phyloP scores from a whole-genome alignment of 2,888 invertebrate genomes.

The Incurvaria masculella region DNA sequence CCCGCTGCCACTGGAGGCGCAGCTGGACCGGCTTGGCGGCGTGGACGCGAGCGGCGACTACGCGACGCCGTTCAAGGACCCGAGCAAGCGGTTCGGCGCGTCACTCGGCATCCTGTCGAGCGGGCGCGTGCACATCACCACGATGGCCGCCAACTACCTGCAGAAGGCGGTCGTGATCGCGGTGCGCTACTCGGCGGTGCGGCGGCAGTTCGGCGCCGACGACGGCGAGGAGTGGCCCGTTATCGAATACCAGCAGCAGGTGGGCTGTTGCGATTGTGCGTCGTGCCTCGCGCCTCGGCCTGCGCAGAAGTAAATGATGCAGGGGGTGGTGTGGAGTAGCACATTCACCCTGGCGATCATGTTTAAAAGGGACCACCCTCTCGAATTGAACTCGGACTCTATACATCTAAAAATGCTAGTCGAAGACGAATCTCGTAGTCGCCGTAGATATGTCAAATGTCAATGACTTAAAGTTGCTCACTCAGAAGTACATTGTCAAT shows the following conservation, averaged over 20 bases:
- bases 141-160: conserved; percentile 59
- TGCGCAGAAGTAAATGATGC: too few species aligned
- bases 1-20: conserved; percentile 71
- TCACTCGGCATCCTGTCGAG: conserved; percentile 79
- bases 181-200: conserved; percentile 78
- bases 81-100: conserved; percentile 80
- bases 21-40: conserved; percentile 84
- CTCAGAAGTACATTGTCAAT: too few species aligned
- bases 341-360: too few species aligned
- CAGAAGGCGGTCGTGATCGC: conserved; percentile 79
- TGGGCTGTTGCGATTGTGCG: too few species aligned
- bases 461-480: too few species aligned
- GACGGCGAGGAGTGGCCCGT: conserved; percentile 74
- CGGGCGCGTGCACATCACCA: conserved; percentile 74
- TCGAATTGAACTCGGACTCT: too few species aligned
- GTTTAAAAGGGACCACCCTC: too few species aligned
- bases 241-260: conserved; percentile 89
- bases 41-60: conserved; percentile 84
- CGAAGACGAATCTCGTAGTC: too few species aligned
- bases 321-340: too few species aligned
- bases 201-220: conserved; percentile 85
- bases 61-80: conserved; percentile 73
- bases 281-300: too few species aligned
- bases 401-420: too few species aligned
- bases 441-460: too few species aligned